These are phyloP conservation scores for Ranitomeya variabilis DNA, from an alignment of 2,113 vertebrate species.

Conservation along the genomic window DNA sequence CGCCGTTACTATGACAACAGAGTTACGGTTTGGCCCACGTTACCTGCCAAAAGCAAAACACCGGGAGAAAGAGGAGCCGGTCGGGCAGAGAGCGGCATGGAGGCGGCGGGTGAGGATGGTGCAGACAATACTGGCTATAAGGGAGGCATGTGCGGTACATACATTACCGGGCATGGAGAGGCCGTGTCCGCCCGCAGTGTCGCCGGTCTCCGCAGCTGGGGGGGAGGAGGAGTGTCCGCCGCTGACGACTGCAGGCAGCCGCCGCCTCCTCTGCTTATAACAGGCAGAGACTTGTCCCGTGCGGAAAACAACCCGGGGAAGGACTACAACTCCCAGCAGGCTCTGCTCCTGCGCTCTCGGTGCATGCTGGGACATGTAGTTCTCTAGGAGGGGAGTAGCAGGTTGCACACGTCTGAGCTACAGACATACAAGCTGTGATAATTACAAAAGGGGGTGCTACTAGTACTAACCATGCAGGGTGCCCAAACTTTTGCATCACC, in stretches of 20 bases:
- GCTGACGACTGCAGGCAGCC: not conserved
- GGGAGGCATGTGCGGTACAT: too few species aligned
- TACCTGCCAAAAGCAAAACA: too few species aligned
- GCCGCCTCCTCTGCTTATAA: not conserved
- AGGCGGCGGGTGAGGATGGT: not conserved
- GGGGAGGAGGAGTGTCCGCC: not conserved
- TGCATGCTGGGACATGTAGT: not conserved
- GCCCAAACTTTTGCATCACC: too few species aligned
- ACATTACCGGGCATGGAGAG: not conserved
- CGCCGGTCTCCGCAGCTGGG: not conserved
- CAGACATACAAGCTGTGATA: too few species aligned
- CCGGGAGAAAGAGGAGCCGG: not conserved
- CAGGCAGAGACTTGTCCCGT: not conserved
- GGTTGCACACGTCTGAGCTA: not conserved
- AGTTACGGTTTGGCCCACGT: not conserved
- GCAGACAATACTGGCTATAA: too few species aligned
- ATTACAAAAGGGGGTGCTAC: too few species aligned
- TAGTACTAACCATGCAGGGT: too few species aligned
- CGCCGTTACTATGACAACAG: conserved; percentile 19
- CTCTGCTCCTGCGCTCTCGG: not conserved
- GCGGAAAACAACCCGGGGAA: not conserved
- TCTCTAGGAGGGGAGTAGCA: not conserved
- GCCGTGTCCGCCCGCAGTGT: too few species aligned
- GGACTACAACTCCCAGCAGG: not conserved
- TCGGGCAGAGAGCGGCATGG: not conserved